Evolutionary conservation across 2,888 invertebrate species (phyloP).

Genomic region (Drosophila differens): DNA sequence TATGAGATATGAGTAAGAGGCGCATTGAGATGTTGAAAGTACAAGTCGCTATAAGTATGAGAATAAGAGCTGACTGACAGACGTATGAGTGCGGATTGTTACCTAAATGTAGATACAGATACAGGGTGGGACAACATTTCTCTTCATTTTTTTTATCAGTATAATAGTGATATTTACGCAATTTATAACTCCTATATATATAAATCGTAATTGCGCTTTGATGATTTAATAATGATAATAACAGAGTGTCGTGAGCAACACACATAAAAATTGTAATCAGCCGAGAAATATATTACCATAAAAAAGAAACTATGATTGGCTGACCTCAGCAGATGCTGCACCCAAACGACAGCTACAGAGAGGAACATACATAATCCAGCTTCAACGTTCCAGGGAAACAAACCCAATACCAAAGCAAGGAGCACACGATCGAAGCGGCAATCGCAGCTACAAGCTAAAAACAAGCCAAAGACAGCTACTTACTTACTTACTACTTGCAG

Average conservation of each 20-base stretch:
- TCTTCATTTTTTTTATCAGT: neutral
- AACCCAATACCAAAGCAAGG: conserved; percentile 21
- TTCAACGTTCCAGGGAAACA: conserved; percentile 9
- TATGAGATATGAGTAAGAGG: conserved; percentile 15
- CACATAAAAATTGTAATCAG: neutral
- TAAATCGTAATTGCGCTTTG: neutral
- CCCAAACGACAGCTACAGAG: neutral
- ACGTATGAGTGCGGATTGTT: conserved; percentile 20
- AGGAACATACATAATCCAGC: conserved; percentile 5
- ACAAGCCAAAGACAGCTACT: conserved; percentile 69
- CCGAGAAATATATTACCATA: conserved; percentile 1
- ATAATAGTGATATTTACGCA: neutral
- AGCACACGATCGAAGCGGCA: conserved; percentile 24
- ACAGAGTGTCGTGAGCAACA: neutral
- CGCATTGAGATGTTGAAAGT: conserved; percentile 71
- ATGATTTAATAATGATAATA: conserved; percentile 5
- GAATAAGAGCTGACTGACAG: conserved; percentile 38
- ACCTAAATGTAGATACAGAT: conserved; percentile 9
- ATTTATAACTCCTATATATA: neutral
- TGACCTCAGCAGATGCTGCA: conserved; percentile 15
- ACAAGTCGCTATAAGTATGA: conserved; percentile 44
- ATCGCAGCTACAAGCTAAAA: conserved; percentile 59
- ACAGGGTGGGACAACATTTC: conserved; percentile 3
- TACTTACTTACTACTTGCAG: conserved; percentile 16
- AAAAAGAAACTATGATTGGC: neutral